phyloP scores from a whole-genome alignment of 2,113 vertebrate species.

The Tapirus terrestris region DNA sequence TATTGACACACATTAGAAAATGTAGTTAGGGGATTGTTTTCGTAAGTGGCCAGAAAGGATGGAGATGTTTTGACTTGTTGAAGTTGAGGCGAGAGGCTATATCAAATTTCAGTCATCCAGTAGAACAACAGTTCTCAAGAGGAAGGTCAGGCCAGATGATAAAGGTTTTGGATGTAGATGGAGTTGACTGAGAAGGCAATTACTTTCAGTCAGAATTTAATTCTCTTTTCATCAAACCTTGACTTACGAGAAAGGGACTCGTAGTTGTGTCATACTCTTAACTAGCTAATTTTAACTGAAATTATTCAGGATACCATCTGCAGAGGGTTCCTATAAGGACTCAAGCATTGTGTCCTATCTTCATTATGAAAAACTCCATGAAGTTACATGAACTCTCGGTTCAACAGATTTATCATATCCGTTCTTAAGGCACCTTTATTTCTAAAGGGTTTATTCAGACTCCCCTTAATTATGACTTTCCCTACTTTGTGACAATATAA shows the following conservation, averaged over 20 bases:
- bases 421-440: conserved; percentile 15
- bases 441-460: conserved; percentile 37
- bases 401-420: background rate
- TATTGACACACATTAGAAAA: background rate
- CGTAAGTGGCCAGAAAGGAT: background rate
- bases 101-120: background rate
- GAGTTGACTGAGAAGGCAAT: background rate
- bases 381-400: background rate
- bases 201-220: background rate
- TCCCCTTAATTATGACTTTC: conserved; percentile 45
- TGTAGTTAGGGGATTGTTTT: background rate
- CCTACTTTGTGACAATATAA: background rate
- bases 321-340: background rate
- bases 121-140: background rate
- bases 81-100: background rate
- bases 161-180: background rate
- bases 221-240: conserved; percentile 26
- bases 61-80: background rate
- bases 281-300: background rate
- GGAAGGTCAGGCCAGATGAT: background rate
- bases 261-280: background rate
- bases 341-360: background rate
- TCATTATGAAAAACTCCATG: background rate
- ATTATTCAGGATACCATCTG: background rate
- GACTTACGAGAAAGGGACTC: background rate